A percentile compares a stretch with the other conserved stretches of the same genome.
Conservation (phyloP, 2,888 invertebrate species). For the Pristionchus exspectatus region DNA sequence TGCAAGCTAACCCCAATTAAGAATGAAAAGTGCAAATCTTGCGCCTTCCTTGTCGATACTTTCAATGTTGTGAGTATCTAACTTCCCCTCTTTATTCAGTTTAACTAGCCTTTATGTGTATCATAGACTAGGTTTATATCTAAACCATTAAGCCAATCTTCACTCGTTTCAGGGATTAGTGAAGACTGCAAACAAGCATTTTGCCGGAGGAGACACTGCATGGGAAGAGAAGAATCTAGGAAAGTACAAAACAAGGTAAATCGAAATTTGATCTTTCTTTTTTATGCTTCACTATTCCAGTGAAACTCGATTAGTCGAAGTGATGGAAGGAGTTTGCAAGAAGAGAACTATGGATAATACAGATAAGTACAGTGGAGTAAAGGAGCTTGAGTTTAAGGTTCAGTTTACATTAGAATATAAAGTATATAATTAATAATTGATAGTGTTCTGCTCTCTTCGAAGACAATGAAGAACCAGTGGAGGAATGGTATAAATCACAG, state of each 20-base stretch:
- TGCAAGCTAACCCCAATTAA: slow-evolving; percentile 58
- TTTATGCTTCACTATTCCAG: slow-evolving; percentile 79
- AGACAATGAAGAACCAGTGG: slow-evolving; percentile 88
- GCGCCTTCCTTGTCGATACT: slow-evolving; percentile 71
- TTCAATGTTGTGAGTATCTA: slow-evolving; percentile 69
- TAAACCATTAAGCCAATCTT: not conserved
- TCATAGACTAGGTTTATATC: not conserved
- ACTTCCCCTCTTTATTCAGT: not conserved
- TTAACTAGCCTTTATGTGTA: not conserved
- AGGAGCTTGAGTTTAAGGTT: slow-evolving; percentile 75
- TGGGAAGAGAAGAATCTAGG: slow-evolving; percentile 92
- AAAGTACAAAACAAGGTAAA: slow-evolving; percentile 86
- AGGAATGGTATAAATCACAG: slow-evolving; percentile 91
- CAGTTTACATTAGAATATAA: not conserved
- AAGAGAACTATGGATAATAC: slow-evolving; percentile 82
- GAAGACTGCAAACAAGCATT: slow-evolving; percentile 89
- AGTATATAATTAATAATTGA: slow-evolving; percentile 54
- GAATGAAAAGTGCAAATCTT: slow-evolving; percentile 69
- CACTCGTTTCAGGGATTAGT: slow-evolving; percentile 85
- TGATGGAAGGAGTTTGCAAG: slow-evolving; percentile 90
- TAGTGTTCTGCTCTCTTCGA: slow-evolving; percentile 91
- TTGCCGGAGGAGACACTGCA: slow-evolving; percentile 93
- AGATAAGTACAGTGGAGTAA: slow-evolving; percentile 64
- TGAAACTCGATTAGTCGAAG: slow-evolving; percentile 92
- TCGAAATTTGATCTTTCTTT: not conserved